A percentile compares a stretch with the other conserved stretches of the same genome.
Evolutionary conservation across 2,888 invertebrate species (phyloP).

Genomic region (Drosophila rubida): DNA sequence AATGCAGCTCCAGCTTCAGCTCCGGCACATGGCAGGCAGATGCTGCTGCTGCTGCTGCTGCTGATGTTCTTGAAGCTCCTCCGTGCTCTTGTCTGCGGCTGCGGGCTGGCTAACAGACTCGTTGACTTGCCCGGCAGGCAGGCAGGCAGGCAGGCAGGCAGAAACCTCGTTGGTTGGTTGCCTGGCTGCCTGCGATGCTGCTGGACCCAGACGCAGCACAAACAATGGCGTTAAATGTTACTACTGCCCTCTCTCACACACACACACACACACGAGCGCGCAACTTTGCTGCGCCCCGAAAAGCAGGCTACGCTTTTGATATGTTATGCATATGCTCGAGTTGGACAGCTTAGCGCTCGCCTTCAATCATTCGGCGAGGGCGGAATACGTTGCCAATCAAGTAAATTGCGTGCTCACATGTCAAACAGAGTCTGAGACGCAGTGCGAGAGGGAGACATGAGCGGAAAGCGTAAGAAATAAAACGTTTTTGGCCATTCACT

Average conservation of each 20-base stretch:
- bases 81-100: constrained; percentile 49
- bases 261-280: constrained; percentile 5
- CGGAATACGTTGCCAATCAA: constrained; percentile 70
- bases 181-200: constrained; percentile 55
- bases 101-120: constrained; percentile 76
- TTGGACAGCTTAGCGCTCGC: constrained; percentile 62
- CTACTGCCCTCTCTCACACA: constrained; percentile 16
- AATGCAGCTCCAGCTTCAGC: constrained; percentile 61
- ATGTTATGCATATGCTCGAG: constrained; percentile 62
- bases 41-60: constrained; percentile 20
- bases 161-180: neutral
- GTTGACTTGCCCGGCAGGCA: constrained; percentile 63
- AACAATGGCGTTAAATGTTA: constrained; percentile 71
- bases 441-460: constrained; percentile 25
- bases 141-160: neutral
- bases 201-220: constrained; percentile 61
- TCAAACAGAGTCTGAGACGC: constrained; percentile 57
- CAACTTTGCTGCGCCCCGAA: constrained; percentile 45
- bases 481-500: constrained; percentile 80
- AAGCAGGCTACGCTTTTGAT: constrained; percentile 66
- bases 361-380: constrained; percentile 69
- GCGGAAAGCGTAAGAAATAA: constrained; percentile 45
- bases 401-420: constrained; percentile 80
- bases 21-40: constrained; percentile 33
- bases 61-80: constrained; percentile 25